Base-by-base conservation (phyloP, 2,888 invertebrate genomes). In the Noctua fimbriata region DNA sequence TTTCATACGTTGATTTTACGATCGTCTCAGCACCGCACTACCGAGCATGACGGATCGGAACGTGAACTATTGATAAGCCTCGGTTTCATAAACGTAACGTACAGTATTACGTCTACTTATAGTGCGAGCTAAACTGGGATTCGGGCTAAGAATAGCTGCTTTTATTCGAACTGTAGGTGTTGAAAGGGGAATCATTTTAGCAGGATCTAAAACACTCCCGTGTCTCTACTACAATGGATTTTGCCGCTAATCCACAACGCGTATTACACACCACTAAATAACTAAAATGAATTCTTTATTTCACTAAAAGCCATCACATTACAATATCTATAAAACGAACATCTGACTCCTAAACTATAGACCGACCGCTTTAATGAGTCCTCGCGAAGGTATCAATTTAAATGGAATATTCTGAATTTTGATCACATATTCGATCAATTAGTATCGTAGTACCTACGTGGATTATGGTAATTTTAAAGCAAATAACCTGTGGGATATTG, bases 11-110 rank as follows among this genome's bases (percentile, higher is more conserved):
- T 52, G 2, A 41, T 87, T 84, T 87, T 70, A 85, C 75, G 84
- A 83, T 12, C 87, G 74, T 4, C 75, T n/a, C 66, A 70, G 36
- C 47, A 49, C 66, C 12, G 60, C 73, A 67, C 36, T 28, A 49
- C 55, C 14, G 55, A n/a, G 75, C 88, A 49, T 85, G 85, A 77
- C 85, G 77, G 81, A 85, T 84, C 55, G 84, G 32, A 55, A 58
- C 72, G 76, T 52, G 58, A 69, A 75, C 69, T 75, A 28, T 87
- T 84, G 85, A 85, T 85, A 85, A 87, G 88, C 84, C 52, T 21
- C 10, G 14, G 69, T 52, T 73, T 72, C 63, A 47, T 63, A 63
- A 72, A 80, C 60, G 66, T 63, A 55, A 72, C 69, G 49, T 21
- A 47, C 16, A 67, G 47, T 32, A 60, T 58, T 70, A 70, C 41